Evolutionary conservation across 2,797 vertebrate genomes (phyloP), one percentile per base, ranked within the genome.

Genomic region (Sciaenops ocellatus): DNA sequence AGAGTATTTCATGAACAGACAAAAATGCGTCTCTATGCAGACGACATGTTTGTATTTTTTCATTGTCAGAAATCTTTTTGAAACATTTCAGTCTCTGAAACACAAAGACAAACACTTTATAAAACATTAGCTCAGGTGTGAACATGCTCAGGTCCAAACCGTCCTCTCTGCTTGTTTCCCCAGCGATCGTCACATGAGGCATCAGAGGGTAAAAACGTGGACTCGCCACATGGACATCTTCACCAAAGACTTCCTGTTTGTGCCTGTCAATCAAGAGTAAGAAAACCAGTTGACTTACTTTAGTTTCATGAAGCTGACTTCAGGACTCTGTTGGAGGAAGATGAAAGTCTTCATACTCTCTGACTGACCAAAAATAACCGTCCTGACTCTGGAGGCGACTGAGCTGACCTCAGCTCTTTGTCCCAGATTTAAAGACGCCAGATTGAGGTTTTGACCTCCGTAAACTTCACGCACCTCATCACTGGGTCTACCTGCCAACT

Each of bases 251-350:
- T 99, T 96, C 82, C 96, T 99, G 78, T 99, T 99, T 87, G 96
- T 99, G 63, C 98, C 98, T 62, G 97, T 99, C 83, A 99, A 99
- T 90, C 97, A 99, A 76, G 96, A 97, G 98, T 99, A 94, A 97
- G 97, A 4, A 1, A n/a, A 9, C 13, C 34, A 38, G 8, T 38
- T 9, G 34, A 38, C 34, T 38, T 2, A 38, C 34, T 38, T 38
- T 8, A 38, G 2, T 38, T 38, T 9, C 34, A 38, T 38, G 34
- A 2, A 9, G 8, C 34, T 38, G 34, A 38, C 9, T 66, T n/a
- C 28, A 4, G 6, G 30, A 1, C 16, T 47, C 60, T 42, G 15
- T 16, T 48, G 30, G 42, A 48, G 72, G 26, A 59, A 38, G 71
- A 38, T 1, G 15, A 1, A n/a, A 34, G 55, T 48, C n/a, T 48